Evolutionary conservation across 2,797 vertebrate species (phyloP), one percentile per base, ranked within the genome.

Genomic region (Melanotaenia parkinsoni): DNA sequence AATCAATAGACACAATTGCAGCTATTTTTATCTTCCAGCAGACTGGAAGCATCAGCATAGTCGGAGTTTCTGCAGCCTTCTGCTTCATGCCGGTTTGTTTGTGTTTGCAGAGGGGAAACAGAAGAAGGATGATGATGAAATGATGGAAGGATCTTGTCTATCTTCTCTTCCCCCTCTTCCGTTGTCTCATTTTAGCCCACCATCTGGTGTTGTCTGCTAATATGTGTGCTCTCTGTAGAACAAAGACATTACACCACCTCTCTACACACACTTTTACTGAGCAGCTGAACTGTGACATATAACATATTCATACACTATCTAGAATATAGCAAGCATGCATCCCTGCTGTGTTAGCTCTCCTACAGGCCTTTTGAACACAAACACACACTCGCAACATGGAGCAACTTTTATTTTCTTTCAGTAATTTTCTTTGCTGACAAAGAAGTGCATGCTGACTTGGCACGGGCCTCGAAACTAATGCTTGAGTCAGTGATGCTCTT

Each of bases 121-220:
- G 77, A 84, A 86, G 80, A 89, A 81, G 68, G 83, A 82, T 88
- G 86, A 87, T 84, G 85, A 85, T 88, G 83, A 90, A 93, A 92
- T 91, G 90, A 94, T 91, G 90, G 89, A 88, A 90, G 83, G 87
- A 88, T 83, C 86, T 89, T 76, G 68, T 89, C 83, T 86, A 60
- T 80, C 83, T 86, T 79, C 80, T 86, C 89, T 84, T 79, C 80
- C 90, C 83, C 77, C 84, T 86, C 81, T 84, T 89, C 79, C 82
- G 83, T 86, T 83, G 82, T 87, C 84, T 88, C 85, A 70, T 86
- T 89, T 90, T 85, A 91, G 84, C 79, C 86, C 72, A 77, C 91
- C 90, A 92, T 93, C 92, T 93, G 91, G 85, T 92, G 89, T 86
- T 89, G 86, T 85, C 82, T 86, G 87, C 85, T 88, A 83, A 86